phyloP scores from a whole-genome alignment of 2,888 invertebrate genomes.

The Xestia c-nigrum region DNA sequence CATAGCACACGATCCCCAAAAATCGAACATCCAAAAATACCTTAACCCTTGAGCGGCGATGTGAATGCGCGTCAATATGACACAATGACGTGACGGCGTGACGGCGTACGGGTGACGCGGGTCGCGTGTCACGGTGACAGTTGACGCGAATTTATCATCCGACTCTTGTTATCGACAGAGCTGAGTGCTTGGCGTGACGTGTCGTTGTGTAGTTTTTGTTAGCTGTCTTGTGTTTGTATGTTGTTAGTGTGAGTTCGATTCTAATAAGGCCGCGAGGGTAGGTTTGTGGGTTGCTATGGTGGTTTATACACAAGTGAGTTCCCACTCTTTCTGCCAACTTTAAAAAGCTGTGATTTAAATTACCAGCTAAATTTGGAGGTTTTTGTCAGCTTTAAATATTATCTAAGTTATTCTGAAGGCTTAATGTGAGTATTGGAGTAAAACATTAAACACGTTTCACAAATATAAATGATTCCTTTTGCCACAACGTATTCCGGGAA shows the following conservation, averaged over 20 bases:
- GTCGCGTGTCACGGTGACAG: conserved; percentile 75
- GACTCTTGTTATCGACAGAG: conserved; percentile 79
- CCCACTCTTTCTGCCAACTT: background rate
- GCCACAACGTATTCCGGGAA: conserved; percentile 1
- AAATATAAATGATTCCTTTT: conserved; percentile 29
- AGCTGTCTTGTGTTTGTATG: conserved; percentile 33
- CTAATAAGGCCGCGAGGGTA: background rate
- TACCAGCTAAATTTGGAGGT: background rate
- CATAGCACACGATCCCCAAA: conserved; percentile 59
- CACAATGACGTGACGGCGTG: conserved; percentile 74
- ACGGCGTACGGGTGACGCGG: conserved; percentile 73
- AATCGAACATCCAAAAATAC: conserved; percentile 71
- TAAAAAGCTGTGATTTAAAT: background rate
- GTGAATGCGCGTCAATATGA: conserved; percentile 72
- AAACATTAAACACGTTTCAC: background rate
- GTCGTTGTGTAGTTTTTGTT: conserved; percentile 54
- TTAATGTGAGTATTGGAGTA: background rate
- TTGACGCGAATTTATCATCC: conserved; percentile 79
- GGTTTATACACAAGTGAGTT: background rate
- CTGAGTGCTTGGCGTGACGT: conserved; percentile 63
- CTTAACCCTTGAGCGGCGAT: conserved; percentile 69
- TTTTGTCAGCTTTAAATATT: background rate
- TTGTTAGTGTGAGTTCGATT: conserved; percentile 10
- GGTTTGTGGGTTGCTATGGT: background rate
- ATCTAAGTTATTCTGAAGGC: background rate